Base-by-base conservation (phyloP, 2,113 vertebrate species). In the Bufo gargarizans region DNA sequence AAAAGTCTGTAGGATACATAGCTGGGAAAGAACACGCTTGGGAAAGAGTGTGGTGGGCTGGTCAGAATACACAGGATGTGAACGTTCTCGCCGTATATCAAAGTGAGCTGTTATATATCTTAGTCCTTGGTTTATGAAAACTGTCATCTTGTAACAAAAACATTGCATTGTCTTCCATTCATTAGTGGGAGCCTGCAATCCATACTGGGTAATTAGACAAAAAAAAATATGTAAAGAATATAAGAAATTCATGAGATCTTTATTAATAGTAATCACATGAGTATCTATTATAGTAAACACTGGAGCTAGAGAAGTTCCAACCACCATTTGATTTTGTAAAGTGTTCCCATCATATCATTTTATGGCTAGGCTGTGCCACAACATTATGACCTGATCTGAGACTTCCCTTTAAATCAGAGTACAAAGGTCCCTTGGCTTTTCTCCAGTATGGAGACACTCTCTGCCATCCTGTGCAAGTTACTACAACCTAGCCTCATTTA, bases 61-160 rank as follows among this genome's bases (percentile, higher is more conserved):
- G 72, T 86, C 45, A 14, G 19, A 65, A 78, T 77, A 33, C n/a
- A 77, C 84, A 58, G 84, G 84, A 86, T 86, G 56, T 86, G 56
- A 85, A 77, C 0, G 50, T 59, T 45, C 84, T 56, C 53, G 53
- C 83, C 45, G 53, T 72, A 74, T 85, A 72, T 56, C 43, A 84
- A 43, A n/a, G 47, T 85, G 45, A 69, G 4, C 55, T 58, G 53
- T 43, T 85, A 17, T 76, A 74, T 47, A 53, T 45, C 83, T 47
- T 10, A 6, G 50, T 11, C n/a, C 22, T 43, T 74, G n/a, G 14
- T 85, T 84, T 72, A 84, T 33, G n/a, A n/a, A 71, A 85, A 45
- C n/a, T 74, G 69, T 74, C 67, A 74, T 58, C 5, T 16, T 74
- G 20, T 43, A 56, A 76, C 43, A 43, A 85, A 58, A 85, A 85